Evolutionary conservation across 2,113 vertebrate genomes (phyloP), one percentile per base, ranked within the genome.

Genomic region (Callospermophilus lateralis): DNA sequence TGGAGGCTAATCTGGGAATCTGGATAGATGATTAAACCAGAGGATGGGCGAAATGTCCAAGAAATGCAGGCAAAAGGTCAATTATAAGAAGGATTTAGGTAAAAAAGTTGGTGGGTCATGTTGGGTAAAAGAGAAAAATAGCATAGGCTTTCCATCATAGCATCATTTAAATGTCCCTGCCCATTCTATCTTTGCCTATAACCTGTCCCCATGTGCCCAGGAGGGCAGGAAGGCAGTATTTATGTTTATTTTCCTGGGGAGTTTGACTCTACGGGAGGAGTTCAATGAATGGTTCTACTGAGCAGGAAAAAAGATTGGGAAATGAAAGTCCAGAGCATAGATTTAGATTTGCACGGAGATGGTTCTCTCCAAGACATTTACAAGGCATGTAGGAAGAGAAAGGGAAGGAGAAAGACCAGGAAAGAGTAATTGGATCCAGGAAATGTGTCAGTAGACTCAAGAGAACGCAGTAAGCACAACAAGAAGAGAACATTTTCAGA

Each of bases 11-110:
- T 48, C 7, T 85, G 73, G 48, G 77, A 80, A 63, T 81, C 34
- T 32, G 51, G 55, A 76, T 32, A 68, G 58, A 93, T 87, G 63
- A 83, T 90, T 76, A 92, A 93, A 84, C 51, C 45, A 90, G 34
- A 90, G 28, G 22, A 37, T 7, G 22, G 65, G 42, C 42, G 68
- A 95, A 80, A 26, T 77, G 22, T 63, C 11, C 77, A 92, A 73
- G 48, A 95, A 84, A 95, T 53, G 37, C 6, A 77, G 22, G 8
- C 10, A 74, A 84, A 83, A 90, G 78, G 78, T 95, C 58, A 76
- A 39, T 83, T 89, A 61, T 72, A 39, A 65, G n/a, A 61, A 94
- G n/a, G 13, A 63, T 32, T 72, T 95, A 92, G 72, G 34, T 73
- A 17, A 70, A 77, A 93, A 90, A 94, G 34, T 55, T 84, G 51